Evolutionary conservation across 2,113 vertebrate species (phyloP), one percentile per base, ranked within the genome.

Genomic region (Gavia stellata): DNA sequence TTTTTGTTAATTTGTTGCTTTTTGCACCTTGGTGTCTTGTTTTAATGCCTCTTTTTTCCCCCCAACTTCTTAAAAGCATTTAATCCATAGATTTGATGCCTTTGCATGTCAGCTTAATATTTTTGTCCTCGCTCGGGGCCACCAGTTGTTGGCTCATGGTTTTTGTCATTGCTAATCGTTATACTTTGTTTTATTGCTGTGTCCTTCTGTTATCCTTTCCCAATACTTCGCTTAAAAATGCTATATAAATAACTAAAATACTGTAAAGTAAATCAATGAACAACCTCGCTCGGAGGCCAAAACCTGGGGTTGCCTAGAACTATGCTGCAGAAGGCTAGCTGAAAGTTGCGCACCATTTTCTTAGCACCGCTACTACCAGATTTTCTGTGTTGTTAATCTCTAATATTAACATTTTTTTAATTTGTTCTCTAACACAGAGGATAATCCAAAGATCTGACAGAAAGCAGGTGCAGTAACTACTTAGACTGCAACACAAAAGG

Each of bases 201-300:
- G 85, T 85, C 74, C 77, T 96, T 92, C 88, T 91, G 44, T 82
- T 91, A 92, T 81, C 73, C 88, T 96, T 96, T 86, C 66, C 25
- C 5, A 52, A 74, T 52, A 81, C 52, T 92, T 79, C 84, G 42
- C 66, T 84, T 36, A 68, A 67, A 82, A 92, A 73, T 88, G 68
- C 59, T 88, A 47, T 71, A 92, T 79, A 88, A 96, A 80, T 92
- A 91, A 90, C 56, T 89, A 42, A 96, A 92, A 68, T 83, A 75
- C 42, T 84, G 38, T 59, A 50, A 88, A 94, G 36, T 91, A 88
- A 96, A 97, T 75, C 79, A 59, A 47, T 80, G 50, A 28, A 45
- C 59, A 88, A 7, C 40, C 34, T 66, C 84, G 26, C 38, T 78
- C 26, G 29, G 49, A 93, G 68, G 61, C 63, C 53, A 91, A 92